Evolutionary conservation across 2,113 vertebrate species (phyloP), one percentile per base, ranked within the genome.

Genomic region (Sorex fumeus): DNA sequence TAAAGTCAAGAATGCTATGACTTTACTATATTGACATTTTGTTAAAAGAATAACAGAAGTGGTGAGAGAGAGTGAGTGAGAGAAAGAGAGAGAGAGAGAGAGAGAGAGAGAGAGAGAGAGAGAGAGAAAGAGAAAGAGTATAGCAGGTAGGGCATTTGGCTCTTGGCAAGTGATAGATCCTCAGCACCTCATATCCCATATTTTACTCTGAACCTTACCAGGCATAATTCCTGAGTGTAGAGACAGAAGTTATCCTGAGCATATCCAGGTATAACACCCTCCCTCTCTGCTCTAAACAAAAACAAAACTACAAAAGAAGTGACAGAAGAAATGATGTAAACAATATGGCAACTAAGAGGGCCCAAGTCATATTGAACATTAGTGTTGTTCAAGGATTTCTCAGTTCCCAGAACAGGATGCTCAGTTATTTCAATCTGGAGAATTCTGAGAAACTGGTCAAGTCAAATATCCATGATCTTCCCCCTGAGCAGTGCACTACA

Each of bases 271-370:
- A 7, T 60, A 23, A 23, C 19, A 19, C 19, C 40, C 40, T 40
- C 40, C 40, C 40, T 40, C 40, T 7, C 40, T 40, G 40, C 18
- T 4, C 47, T 4, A 60, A 21, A 60, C 21, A 19, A 23, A 60
- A 23, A 60, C 3, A 21, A 60, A 60, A 1, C 57, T 15, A 15
- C 53, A 60, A 60, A 21, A 60, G 21, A 71, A 69, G 79, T 76
- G 70, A 60, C 74, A 18, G 3, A 92, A 72, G 40, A 94, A 90
- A 83, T 53, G 30, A 50, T 32, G 74, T 43, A 62, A 88, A 81
- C 1, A 74, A 36, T 21, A 30, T 15, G 47, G 36, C 18, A 79
- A 83, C 25, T 69, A 74, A 82, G 45, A 89, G 13, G 36, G 1
- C 13, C 19, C 32, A 77, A 23, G 8, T 4, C 36, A 47, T 36